Base-by-base conservation (phyloP, 2,888 invertebrate genomes). In the Pedicia rivosa region DNA sequence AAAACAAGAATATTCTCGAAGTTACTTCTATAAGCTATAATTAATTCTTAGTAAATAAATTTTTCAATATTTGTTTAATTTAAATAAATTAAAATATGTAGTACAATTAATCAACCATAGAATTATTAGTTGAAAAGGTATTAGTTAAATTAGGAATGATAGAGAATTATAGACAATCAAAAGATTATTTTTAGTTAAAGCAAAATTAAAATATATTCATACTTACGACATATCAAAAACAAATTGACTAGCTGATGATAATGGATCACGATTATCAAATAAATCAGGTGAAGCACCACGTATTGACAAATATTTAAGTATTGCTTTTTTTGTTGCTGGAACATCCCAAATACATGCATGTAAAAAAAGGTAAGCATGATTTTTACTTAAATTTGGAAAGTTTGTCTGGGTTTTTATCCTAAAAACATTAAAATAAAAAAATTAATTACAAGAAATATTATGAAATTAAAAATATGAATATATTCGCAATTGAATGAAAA, bases 341-440 rank as follows among this genome's bases (percentile, higher is more conserved):
- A 58, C 48, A 30, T 63, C 57, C 47, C 61, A 66, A 44, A 59
- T 62, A 42, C 63, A 64, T 39, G 74, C 73, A 57, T 76, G 74
- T 6, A 75, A 63, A 56, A 77, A 77, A 44, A 75, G 57, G 46
- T 69, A 59, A 41, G 75, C 59, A 56, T 68, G 73, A 46, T 76
- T 74, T 48, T 74, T 74, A 2, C 70, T 66, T 44, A 73, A 44
- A 34, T 38, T 66, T 47, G 67, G 73, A 42, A 73, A 56, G 47
- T 72, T 70, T 1, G 70, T 64, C 52, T 73, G 73, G 17, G 66
- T 59, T 29, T 65, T 62, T 57, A 73, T 65, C 74, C 74, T 74
- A 62, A 22, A 66, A 66, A 31, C 22, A 44, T 4, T 3, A 24
- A 40, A 33, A 44, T 16, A 27, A 20, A 34, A 15, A 33, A 20